Base-by-base conservation (phyloP, 2,113 vertebrate species). In the Ophiodon elongatus region DNA sequence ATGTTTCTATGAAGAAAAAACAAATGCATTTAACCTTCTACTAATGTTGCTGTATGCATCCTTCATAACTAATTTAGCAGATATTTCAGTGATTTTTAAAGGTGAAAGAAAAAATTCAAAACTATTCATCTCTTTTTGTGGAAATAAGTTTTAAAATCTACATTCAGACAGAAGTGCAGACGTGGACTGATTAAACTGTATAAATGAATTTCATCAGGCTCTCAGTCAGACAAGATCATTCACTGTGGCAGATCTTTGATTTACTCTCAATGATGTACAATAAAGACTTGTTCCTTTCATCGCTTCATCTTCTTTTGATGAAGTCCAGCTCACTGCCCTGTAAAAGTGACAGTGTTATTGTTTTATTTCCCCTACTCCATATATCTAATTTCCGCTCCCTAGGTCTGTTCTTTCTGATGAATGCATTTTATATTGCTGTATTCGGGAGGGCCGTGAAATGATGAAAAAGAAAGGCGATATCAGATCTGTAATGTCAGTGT, bases 301-400 rank as follows among this genome's bases (percentile, higher is more conserved):
- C 29, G 21, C 39, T 84, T 83, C 25, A 80, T 84, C 73, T 71
- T 62, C 54, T 27, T 70, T 72, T 76, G 70, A 89, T 79, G n/a
- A 80, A 82, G 66, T 74, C 62, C 78, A 79, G 54, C 41, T 74
- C 62, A 54, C 69, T 41, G 8, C 66, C 63, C 59, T 77, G 63
- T 68, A 63, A 77, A 81, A 83, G 33, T 80, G 47, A 87, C 81
- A 88, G 63, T 29, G 56, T 85, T 85, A 80, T 87, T 85, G 85
- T 82, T 6, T 91, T 85, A 86, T 84, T 88, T 84, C 69, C 63
- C 43, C 56, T 52, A 3, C 39, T 59, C 68, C 72, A 25, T 67
- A 69, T 13, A 6, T 4, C 13, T 79, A 78, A 87, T 88, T 82
- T 85, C 75, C 33, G 39, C 35, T 84, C 21, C 10, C 29, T n/a